phyloP scores from a whole-genome alignment of 2,113 vertebrate species.

The Gymnocephalus cernua region DNA sequence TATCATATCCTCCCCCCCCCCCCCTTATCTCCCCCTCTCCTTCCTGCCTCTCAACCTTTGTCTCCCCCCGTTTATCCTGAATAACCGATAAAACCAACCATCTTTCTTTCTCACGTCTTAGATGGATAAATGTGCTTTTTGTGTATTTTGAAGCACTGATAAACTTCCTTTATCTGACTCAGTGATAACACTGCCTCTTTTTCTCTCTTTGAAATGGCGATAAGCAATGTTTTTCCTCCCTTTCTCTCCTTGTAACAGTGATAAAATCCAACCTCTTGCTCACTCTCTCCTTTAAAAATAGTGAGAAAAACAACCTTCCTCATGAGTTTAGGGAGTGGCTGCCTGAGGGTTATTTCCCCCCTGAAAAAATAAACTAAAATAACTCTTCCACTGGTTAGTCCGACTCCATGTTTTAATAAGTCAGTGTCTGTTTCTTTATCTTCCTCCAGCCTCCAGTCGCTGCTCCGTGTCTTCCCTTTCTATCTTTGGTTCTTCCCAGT shows the following conservation, averaged over 20 bases:
- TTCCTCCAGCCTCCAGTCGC: not conserved
- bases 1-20: too few relatives aligned
- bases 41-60: not conserved
- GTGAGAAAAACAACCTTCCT: not conserved
- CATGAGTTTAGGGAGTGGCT: not conserved
- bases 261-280: not conserved
- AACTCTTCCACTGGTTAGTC: not conserved
- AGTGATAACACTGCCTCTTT: not conserved
- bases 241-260: not conserved
- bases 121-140: not conserved
- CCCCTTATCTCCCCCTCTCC: not conserved
- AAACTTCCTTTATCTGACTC: not conserved
- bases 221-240: not conserved
- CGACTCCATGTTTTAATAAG: constrained; percentile 26
- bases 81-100: not conserved
- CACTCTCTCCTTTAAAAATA: constrained; percentile 17
- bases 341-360: too few relatives aligned
- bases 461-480: constrained; percentile 7
- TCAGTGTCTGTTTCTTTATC: constrained; percentile 16
- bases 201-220: not conserved
- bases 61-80: not conserved
- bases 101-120: not conserved
- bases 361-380: too few relatives aligned
- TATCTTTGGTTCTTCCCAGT: not conserved
- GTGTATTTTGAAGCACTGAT: not conserved